phyloP scores from a whole-genome alignment of 2,888 invertebrate genomes.

The Limenitis camilla region DNA sequence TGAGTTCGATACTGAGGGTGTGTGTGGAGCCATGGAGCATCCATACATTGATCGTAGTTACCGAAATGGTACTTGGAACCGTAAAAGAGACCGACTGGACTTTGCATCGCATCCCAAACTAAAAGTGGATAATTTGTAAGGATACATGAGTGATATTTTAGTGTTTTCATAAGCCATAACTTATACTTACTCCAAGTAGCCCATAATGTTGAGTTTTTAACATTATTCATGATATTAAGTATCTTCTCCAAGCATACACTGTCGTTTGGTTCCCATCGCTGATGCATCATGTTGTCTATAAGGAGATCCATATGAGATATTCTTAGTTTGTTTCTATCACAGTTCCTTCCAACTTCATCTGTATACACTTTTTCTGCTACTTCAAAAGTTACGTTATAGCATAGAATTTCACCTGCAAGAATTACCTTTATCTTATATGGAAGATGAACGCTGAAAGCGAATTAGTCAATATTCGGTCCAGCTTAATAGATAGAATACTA shows the following conservation, averaged over 20 bases:
- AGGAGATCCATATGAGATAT: constrained; percentile 1
- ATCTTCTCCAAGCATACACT: constrained; percentile 4
- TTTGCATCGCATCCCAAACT: constrained; percentile 78
- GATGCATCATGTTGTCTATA: not conserved
- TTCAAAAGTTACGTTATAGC: not conserved
- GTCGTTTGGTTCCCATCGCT: constrained; percentile 5
- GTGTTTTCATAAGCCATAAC: no score
- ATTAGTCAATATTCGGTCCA: no score
- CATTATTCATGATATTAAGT: constrained; percentile 12
- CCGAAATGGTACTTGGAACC: constrained; percentile 74
- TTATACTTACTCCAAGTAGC: constrained; percentile 21
- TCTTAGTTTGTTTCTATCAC: not conserved
- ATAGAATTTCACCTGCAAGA: no score
- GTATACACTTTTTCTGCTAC: not conserved
- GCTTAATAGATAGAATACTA: no score
- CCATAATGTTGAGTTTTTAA: constrained; percentile 20
- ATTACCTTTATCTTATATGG: no score
- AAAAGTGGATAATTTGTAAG: no score
- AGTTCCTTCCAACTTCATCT: not conserved
- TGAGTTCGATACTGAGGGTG: constrained; percentile 47
- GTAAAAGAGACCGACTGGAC: constrained; percentile 69
- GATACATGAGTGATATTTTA: no score
- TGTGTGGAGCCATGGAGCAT: constrained; percentile 41
- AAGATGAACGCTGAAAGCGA: no score
- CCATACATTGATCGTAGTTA: constrained; percentile 74